A percentile compares a stretch with the other conserved stretches of the same genome.
Conservation (phyloP, 2,888 invertebrate genomes). For the Dolomedes plantarius region DNA sequence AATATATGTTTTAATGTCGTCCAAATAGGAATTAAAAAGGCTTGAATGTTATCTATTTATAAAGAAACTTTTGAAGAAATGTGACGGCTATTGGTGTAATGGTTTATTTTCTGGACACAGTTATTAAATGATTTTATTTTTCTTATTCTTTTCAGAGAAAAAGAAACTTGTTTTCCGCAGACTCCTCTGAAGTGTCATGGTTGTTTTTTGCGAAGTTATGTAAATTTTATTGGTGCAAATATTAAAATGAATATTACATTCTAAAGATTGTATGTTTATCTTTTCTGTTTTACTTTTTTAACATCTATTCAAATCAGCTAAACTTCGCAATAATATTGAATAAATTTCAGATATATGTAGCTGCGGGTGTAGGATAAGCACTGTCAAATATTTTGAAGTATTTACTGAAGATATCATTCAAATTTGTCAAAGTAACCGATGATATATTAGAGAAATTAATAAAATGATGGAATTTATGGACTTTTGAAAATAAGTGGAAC, state of each 20-base stretch:
- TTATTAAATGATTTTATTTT: constrained; percentile 14
- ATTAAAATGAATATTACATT: constrained; percentile 65
- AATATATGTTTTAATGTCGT: constrained; percentile 51
- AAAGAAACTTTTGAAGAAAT: constrained; percentile 30
- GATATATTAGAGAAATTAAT: no score
- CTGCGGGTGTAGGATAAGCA: no score
- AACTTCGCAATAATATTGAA: no score
- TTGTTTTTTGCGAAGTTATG: constrained; percentile 66
- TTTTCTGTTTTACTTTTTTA: no score
- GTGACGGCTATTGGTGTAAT: constrained; percentile 40
- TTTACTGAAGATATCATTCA: no score
- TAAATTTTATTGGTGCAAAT: constrained; percentile 71
- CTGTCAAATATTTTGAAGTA: no score
- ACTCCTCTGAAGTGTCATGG: constrained; percentile 42
- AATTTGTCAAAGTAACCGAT: no score
- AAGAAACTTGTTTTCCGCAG: constrained; percentile 12
- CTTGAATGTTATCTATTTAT: constrained; percentile 66
- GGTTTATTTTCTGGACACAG: constrained; percentile 37
- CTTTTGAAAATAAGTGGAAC: no score
- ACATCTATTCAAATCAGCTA: no score
- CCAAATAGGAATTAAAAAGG: constrained; percentile 50
- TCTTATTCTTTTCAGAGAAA: neutral
- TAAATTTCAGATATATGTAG: no score
- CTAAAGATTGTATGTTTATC: neutral
- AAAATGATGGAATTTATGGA: no score